Conservation (phyloP, 2,797 vertebrate species). For the Peromyscus eremicus region DNA sequence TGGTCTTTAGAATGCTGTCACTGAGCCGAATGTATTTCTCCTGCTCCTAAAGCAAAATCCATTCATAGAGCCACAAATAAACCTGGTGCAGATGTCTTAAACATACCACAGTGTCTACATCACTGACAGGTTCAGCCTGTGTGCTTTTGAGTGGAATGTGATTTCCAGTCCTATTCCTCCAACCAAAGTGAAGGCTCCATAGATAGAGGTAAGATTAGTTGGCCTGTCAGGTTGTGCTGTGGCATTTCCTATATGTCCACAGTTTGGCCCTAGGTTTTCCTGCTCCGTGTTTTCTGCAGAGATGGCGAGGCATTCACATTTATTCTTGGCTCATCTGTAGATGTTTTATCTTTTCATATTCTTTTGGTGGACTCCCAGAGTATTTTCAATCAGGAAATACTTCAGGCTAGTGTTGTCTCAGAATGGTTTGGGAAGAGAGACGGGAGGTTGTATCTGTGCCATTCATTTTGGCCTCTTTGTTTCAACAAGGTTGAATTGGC, state of each 20-base stretch:
- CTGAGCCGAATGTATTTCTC: neutral
- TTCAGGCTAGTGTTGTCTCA: neutral
- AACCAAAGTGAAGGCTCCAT: neutral
- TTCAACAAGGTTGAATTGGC: neutral
- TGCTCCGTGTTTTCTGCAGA: neutral
- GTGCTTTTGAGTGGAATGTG: neutral
- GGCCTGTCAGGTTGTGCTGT: neutral
- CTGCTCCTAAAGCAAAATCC: neutral
- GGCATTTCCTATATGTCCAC: neutral
- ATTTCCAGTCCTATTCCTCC: neutral
- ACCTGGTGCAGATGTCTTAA: neutral
- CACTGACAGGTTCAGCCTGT: neutral
- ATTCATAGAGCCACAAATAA: neutral
- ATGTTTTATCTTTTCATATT: neutral
- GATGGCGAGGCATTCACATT: neutral
- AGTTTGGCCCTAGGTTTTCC: neutral
- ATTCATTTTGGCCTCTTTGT: neutral
- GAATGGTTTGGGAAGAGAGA: neutral
- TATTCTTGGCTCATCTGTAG: neutral
- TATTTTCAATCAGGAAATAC: neutral
- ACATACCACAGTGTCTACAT: neutral
- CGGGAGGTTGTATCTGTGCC: rapidly evolving
- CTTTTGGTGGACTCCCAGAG: neutral
- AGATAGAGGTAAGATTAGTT: neutral
- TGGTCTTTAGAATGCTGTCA: neutral